Evolutionary conservation across 2,113 vertebrate genomes (phyloP), one percentile per base, ranked within the genome.

Genomic region (Halcyon senegalensis): DNA sequence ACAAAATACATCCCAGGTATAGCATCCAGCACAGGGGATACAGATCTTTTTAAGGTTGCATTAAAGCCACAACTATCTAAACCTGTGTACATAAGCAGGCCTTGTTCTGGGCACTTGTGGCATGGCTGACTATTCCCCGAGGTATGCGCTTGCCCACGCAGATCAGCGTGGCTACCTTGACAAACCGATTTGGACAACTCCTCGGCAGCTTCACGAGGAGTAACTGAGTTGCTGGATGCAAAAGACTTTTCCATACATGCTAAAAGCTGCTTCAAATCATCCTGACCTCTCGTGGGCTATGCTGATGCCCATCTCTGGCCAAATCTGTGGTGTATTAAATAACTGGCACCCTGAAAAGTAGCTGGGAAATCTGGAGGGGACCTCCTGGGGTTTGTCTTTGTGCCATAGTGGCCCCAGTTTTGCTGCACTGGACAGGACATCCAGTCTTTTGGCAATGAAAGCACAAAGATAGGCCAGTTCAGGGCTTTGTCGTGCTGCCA

Each of bases 71-170:
- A 27, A 13, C 17, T 48, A 28, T 27, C 9, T 41, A 27, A 60
- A 41, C 39, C 17, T 17, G 1, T 1, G 1, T 24, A 4, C 20
- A 5, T 2, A 25, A 56, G 12, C 10, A 9, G 82, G 56, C 27
- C 41, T 41, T 50, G 50, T 48, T 58, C 9, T 31, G 27, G 35
- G 23, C 23, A 1, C 46, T 35, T 2, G 0, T 13, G 74, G 16
- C 3, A 0, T 15, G 30, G 17, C 2, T 89, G 55, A n/a, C 21
- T 75, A 0, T n/a, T 70, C 16, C n/a, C 6, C 1, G 1, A 50
- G 25, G 1, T 31, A 28, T 7, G 44, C 1, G 1, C 23, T 60
- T 53, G 44, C 67, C 48, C 7, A 9, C 59, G 8, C 59, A 20
- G 9, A 18, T 83, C 67, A 13, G 27, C 2, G 0, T 5, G 80